Conservation (phyloP, 2,113 vertebrate species). For the Aegotheles bennettii region DNA sequence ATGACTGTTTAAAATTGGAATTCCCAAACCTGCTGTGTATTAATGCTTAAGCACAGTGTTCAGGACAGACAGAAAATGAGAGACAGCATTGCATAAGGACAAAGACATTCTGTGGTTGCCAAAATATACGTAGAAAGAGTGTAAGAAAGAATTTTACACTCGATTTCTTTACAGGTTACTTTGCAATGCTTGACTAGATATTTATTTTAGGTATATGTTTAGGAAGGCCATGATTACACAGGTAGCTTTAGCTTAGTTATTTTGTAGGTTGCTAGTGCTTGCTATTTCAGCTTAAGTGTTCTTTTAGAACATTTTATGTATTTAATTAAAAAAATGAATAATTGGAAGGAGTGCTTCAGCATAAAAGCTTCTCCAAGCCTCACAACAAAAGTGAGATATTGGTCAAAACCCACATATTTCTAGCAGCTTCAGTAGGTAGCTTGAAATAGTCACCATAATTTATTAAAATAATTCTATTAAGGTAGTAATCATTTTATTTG, state of each 20-base stretch:
- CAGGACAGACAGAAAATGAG: background rate
- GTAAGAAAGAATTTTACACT: background rate
- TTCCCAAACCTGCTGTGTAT: background rate
- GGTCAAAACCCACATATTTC: background rate
- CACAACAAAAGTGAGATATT: background rate
- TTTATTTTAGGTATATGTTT: background rate
- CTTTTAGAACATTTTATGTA: background rate
- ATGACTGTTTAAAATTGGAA: background rate
- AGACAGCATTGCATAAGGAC: background rate
- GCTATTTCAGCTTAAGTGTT: background rate
- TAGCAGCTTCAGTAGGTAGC: background rate
- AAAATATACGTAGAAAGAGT: background rate
- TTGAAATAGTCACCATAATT: background rate
- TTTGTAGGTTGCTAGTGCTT: background rate
- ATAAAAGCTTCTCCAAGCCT: background rate
- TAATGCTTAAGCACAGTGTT: background rate
- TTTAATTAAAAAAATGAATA: background rate
- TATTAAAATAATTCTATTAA: constrained; percentile 4
- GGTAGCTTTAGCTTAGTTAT: background rate
- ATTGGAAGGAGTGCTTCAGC: background rate
- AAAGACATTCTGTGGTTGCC: background rate
- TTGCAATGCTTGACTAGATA: background rate
- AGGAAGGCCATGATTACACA: background rate
- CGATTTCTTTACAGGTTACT: background rate
- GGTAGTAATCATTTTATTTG: background rate